phyloP scores from a whole-genome alignment of 2,113 vertebrate genomes.

The Phylloscopus whistleri region DNA sequence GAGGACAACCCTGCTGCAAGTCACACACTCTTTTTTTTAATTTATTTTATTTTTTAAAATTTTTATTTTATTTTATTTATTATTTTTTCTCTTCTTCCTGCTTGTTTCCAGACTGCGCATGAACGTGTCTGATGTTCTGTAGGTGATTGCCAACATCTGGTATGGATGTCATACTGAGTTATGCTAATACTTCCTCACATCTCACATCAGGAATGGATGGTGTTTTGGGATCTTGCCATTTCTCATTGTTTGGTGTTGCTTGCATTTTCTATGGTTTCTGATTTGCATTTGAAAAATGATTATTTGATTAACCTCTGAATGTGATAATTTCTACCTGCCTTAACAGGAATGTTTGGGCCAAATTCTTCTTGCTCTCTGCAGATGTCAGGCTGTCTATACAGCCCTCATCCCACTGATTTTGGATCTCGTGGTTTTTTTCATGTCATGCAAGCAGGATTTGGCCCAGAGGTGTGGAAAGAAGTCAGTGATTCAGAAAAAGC shows the following conservation, averaged over 20 bases:
- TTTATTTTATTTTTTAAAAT: not conserved
- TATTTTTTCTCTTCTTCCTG: not conserved
- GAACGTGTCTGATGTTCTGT: not conserved
- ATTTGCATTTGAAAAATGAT: constrained; percentile 19
- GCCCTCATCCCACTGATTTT: not conserved
- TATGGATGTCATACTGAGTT: constrained; percentile 45
- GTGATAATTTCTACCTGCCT: constrained; percentile 17
- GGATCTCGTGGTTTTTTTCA: not conserved
- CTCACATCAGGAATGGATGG: not conserved
- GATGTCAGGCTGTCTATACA: not conserved
- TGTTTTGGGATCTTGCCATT: constrained; percentile 39
- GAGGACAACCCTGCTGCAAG: not conserved
- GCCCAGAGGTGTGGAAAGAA: constrained; percentile 4
- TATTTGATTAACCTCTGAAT: constrained; percentile 33
- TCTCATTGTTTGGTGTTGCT: constrained; percentile 67
- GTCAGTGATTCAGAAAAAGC: constrained; percentile 21
- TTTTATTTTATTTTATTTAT: no score
- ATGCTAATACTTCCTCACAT: constrained; percentile 35
- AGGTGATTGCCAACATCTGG: constrained; percentile 71
- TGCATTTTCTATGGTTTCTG: constrained; percentile 41
- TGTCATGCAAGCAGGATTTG: constrained; percentile 19
- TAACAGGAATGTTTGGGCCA: constrained; percentile 40
- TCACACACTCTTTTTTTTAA: not conserved
- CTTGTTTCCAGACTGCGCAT: not conserved
- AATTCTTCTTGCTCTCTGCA: constrained; percentile 42